Evolutionary conservation across 2,113 vertebrate species (phyloP).

Genomic region (Carassius gibelio): DNA sequence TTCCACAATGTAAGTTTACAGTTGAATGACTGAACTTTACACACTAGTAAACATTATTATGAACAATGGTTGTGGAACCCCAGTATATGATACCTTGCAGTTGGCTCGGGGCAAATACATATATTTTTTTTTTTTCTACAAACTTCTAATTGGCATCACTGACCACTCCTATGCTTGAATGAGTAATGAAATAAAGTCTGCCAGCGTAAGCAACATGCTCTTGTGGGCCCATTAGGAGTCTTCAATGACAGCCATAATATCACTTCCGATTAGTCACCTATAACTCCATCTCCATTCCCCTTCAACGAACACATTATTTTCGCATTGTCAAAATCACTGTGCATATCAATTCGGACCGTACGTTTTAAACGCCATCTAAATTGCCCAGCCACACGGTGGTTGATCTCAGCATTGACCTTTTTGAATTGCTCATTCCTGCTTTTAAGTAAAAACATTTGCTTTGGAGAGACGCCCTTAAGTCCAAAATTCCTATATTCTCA

Average conservation of each 20-base stretch:
- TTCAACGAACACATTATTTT: constrained; percentile 38
- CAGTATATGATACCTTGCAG: background rate
- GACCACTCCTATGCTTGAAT: constrained; percentile 1
- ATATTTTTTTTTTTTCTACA: background rate
- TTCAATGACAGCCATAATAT: background rate
- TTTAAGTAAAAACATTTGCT: constrained; percentile 44
- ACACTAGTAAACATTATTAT: background rate
- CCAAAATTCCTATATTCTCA: background rate
- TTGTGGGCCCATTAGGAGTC: constrained; percentile 17
- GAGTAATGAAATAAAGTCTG: constrained; percentile 7
- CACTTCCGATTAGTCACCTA: constrained; percentile 1
- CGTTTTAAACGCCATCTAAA: constrained; percentile 24
- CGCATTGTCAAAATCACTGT: constrained; percentile 28
- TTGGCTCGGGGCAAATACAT: background rate
- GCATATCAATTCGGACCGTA: background rate
- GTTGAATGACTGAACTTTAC: background rate
- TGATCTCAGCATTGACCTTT: background rate
- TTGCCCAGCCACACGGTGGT: background rate
- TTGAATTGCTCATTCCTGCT: constrained; percentile 5
- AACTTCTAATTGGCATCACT: background rate
- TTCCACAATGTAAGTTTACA: constrained; percentile 34
- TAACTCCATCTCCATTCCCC: background rate
- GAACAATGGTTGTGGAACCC: background rate
- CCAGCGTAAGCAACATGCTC: background rate
- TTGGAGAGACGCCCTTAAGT: background rate